These are phyloP conservation scores for Callyntrura guangdongensis DNA, from an alignment of 2,888 invertebrate genomes.

Conservation along the genomic window DNA sequence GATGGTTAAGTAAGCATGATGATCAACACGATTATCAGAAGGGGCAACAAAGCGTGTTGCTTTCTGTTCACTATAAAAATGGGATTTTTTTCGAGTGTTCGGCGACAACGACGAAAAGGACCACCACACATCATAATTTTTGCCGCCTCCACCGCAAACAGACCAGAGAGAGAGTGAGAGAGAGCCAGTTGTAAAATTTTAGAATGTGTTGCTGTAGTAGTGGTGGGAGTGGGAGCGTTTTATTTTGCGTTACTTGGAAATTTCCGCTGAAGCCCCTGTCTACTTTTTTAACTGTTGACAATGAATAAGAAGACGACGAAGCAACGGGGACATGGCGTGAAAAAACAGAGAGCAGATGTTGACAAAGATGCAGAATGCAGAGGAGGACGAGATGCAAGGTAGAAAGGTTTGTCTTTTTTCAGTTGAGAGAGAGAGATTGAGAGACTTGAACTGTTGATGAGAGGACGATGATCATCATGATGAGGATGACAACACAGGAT, in stretches of 20 bases:
- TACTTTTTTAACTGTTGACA: slow-evolving; percentile 32
- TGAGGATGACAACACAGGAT: slow-evolving; percentile 64
- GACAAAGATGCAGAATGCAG: slow-evolving; percentile 22
- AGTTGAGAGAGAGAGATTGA: no score
- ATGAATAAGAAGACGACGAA: slow-evolving; percentile 11
- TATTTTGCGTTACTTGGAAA: slow-evolving; percentile 24
- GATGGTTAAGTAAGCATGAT: slow-evolving; percentile 41
- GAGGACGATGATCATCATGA: background rate
- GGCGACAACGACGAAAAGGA: slow-evolving; percentile 2
- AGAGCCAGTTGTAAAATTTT: background rate
- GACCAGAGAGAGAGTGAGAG: no score
- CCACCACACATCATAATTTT: slow-evolving; percentile 3
- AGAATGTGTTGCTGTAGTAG: background rate
- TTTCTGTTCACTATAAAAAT: background rate
- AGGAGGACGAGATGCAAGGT: background rate
- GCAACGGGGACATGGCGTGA: slow-evolving; percentile 25
- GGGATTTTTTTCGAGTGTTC: no score
- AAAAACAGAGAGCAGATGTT: slow-evolving; percentile 50
- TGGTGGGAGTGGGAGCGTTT: background rate
- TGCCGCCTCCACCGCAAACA: no score
- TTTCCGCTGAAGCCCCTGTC: slow-evolving; percentile 43
- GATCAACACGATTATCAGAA: slow-evolving; percentile 18
- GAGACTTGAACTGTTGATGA: slow-evolving; percentile 49
- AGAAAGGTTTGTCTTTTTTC: slow-evolving; percentile 24
- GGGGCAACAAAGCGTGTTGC: slow-evolving; percentile 48